Conservation (phyloP, 1,140 invertebrate genomes). For the Spodoptera litura region DNA sequence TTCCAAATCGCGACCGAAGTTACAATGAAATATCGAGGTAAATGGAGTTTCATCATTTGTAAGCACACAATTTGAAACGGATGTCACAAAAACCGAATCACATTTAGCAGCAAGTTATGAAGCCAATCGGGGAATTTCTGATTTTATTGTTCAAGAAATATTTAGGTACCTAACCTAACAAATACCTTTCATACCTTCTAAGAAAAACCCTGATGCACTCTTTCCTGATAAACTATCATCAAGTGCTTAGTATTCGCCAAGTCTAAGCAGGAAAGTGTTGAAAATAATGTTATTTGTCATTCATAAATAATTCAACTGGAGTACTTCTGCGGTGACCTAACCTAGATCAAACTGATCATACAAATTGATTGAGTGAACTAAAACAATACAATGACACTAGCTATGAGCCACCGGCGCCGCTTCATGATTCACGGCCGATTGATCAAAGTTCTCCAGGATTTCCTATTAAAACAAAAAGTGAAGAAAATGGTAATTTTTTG, state of each 20-base stretch:
- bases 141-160: too few species aligned
- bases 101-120: too few species aligned
- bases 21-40: too few species aligned
- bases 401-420: conserved; percentile 8
- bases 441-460: conserved; percentile 37
- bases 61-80: too few species aligned
- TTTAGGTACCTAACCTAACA: too few species aligned
- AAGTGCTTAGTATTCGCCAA: not conserved
- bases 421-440: conserved; percentile 40
- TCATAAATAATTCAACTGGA: conserved; percentile 49
- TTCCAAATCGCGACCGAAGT: too few species aligned
- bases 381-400: conserved; percentile 44
- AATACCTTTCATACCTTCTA: not conserved
- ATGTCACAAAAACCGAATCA: too few species aligned
- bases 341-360: conserved; percentile 48
- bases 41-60: too few species aligned
- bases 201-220: not conserved
- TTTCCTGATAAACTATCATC: conserved; percentile 7
- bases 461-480: conserved; percentile 45
- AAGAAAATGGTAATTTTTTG: conserved; percentile 46
- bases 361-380: conserved; percentile 45
- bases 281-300: conserved; percentile 47
- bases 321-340: conserved; percentile 45
- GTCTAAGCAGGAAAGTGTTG: conserved; percentile 39
- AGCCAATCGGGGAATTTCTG: too few species aligned